Evolutionary conservation across 1,140 invertebrate species (phyloP).

Genomic region (Platorchestia sp.): DNA sequence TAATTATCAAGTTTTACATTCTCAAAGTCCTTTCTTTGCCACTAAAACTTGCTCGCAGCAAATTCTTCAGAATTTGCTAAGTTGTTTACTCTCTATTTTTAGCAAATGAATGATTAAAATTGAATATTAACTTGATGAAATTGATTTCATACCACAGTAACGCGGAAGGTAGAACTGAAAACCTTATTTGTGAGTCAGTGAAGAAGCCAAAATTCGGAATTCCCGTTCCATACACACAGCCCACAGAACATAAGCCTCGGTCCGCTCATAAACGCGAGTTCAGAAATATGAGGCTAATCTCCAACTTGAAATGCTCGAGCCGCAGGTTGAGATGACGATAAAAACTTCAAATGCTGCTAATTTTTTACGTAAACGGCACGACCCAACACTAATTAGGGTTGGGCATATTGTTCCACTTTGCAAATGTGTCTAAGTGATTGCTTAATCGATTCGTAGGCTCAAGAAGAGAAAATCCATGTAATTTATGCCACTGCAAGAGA

Average conservation of each 20-base stretch:
- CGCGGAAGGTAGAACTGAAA: not conserved
- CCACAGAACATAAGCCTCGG: not conserved
- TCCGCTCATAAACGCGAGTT: not conserved
- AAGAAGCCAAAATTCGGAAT: not conserved
- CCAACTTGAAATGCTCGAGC: not conserved
- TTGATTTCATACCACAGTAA: not conserved
- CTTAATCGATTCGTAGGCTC: not conserved
- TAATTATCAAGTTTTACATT: not conserved
- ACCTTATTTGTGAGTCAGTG: not conserved
- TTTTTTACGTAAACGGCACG: conserved; percentile 36
- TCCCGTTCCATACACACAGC: not conserved
- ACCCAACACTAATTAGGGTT: conserved; percentile 28
- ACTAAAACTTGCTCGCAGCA: not conserved
- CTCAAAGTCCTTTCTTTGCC: not conserved
- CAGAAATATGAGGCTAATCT: conserved; percentile 47
- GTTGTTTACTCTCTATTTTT: not conserved
- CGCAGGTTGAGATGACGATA: not conserved
- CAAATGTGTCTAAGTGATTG: not conserved
- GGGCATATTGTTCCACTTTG: not conserved
- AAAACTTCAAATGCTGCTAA: conserved; percentile 30
- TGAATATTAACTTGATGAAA: not conserved
- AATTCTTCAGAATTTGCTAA: not conserved
- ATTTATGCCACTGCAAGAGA: not conserved
- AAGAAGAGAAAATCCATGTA: not conserved
- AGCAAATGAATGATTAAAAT: not conserved